A percentile compares a stretch with the other conserved stretches of the same genome.
phyloP scores from a whole-genome alignment of 1,140 invertebrate genomes.

The Calephelis virginiensis region DNA sequence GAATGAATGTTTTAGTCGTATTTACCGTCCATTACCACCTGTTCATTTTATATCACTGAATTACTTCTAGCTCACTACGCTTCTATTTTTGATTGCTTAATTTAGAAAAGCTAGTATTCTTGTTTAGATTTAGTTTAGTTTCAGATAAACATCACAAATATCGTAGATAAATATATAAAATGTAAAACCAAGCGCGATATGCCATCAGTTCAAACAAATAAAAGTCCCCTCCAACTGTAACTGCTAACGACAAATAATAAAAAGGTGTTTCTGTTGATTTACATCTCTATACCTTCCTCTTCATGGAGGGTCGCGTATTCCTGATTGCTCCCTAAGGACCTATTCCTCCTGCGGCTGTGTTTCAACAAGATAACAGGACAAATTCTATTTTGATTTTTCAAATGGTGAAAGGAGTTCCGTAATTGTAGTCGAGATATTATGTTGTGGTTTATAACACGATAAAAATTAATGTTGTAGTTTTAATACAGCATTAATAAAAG shows the following conservation, averaged over 20 bases:
- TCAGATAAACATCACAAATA: too few species aligned
- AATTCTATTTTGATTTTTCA: slow-evolving; percentile 19
- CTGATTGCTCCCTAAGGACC: slow-evolving; percentile 32
- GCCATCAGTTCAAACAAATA: slow-evolving; percentile 7
- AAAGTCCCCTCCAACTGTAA: neutral
- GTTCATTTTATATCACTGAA: too few species aligned
- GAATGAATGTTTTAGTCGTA: too few species aligned
- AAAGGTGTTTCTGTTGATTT: slow-evolving; percentile 48
- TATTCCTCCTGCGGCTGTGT: slow-evolving; percentile 19
- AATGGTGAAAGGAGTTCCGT: neutral
- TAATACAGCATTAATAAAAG: too few species aligned
- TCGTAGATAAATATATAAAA: neutral
- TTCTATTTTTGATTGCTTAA: too few species aligned
- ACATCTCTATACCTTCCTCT: slow-evolving; percentile 30
- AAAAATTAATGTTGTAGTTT: neutral
- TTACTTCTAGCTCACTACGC: too few species aligned
- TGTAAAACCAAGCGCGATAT: neutral
- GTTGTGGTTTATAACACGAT: neutral
- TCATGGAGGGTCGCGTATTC: slow-evolving; percentile 26
- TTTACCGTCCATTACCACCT: too few species aligned
- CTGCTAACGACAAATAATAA: slow-evolving; percentile 32
- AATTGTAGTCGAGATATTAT: too few species aligned
- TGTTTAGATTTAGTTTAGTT: too few species aligned
- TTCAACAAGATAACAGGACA: slow-evolving; percentile 21
- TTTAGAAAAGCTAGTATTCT: too few species aligned